phyloP scores from a whole-genome alignment of 2,113 vertebrate genomes.

The Vulpes ferrilata region DNA sequence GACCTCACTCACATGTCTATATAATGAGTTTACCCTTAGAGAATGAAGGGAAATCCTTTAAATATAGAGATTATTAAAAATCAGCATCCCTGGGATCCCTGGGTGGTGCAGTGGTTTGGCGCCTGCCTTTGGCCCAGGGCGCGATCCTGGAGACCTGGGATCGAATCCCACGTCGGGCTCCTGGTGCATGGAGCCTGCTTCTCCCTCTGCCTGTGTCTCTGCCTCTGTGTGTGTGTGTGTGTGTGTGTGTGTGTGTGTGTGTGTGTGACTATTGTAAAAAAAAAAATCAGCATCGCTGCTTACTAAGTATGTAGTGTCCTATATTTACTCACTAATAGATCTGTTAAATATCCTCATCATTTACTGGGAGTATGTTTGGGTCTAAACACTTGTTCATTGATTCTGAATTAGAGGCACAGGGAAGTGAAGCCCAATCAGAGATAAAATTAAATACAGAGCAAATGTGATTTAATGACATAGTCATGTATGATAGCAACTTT shows the following conservation, averaged over 20 bases:
- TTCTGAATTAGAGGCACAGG: conserved; percentile 15
- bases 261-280: no score
- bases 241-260: no score
- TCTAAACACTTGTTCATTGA: conserved; percentile 6
- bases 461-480: background rate
- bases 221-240: no score
- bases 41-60: conserved; percentile 53
- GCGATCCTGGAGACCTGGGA: no score
- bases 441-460: background rate
- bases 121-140: no score
- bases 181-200: no score
- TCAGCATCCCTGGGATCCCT: background rate
- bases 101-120: no score
- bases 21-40: background rate
- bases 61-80: conserved; percentile 58
- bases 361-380: conserved; percentile 17
- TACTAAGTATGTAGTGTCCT: conserved; percentile 1
- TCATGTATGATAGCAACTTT: background rate
- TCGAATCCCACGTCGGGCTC: no score
- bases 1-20: conserved; percentile 30
- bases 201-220: no score
- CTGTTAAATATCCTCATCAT: conserved; percentile 39
- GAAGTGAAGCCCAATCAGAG: conserved; percentile 13
- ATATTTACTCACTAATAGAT: conserved; percentile 50
- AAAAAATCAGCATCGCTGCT: conserved; percentile 36